Percentiles rank a stretch among this genome's conserved stretches.
Conservation (phyloP, 64 coral and sea anemone species). For the Trachythela sp. region DNA sequence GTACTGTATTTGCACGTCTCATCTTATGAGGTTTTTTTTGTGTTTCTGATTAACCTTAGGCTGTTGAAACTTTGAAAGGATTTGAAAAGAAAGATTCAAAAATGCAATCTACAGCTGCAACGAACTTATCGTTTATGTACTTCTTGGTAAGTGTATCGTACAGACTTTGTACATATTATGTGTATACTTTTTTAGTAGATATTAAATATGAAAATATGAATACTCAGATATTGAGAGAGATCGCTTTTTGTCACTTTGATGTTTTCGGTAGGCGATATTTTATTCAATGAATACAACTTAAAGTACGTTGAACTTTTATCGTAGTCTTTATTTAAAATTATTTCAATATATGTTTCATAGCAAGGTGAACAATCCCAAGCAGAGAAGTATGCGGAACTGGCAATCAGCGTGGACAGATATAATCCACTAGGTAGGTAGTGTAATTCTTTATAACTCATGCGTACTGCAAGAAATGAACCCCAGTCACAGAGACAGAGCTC, state of each 20-base stretch:
- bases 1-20: no score
- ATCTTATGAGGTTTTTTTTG: background rate
- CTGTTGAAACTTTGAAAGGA: conserved; percentile 86
- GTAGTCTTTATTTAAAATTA: no score
- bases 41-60: conserved; percentile 43
- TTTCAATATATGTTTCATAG: no score
- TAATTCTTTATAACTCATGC: background rate
- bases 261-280: no score
- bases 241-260: background rate
- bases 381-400: conserved; percentile 95
- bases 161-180: background rate
- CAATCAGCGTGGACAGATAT: conserved; percentile 88
- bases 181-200: background rate
- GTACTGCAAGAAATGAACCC: no score
- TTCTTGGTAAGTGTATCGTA: conserved; percentile 65
- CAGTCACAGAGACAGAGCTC: no score
- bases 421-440: conserved; percentile 74
- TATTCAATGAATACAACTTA: no score
- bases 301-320: no score
- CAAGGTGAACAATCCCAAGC: conserved; percentile 85
- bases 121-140: conserved; percentile 90
- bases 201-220: no score
- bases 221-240: no score
- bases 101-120: conserved; percentile 92
- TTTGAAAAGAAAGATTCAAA: conserved; percentile 99